Evolutionary conservation across 2,797 vertebrate species (phyloP).

Genomic region (Mormyrus hasselquistii): DNA sequence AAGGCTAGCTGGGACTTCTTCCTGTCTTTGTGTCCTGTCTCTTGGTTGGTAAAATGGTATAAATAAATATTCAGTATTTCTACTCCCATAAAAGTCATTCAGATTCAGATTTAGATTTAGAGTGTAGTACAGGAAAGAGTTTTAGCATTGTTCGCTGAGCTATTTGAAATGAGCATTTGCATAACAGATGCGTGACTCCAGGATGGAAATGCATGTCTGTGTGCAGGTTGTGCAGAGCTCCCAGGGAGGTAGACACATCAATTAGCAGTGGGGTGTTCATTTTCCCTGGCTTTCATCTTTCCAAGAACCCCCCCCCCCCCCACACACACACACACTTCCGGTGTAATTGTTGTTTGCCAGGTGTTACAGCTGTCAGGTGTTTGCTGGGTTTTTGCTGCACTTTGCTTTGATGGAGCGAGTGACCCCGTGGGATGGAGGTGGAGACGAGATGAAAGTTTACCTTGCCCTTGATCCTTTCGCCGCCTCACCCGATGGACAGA

Average conservation of each 20-base stretch:
- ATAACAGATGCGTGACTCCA: neutral
- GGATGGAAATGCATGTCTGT: neutral
- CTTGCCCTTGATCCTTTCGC: neutral
- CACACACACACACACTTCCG: neutral
- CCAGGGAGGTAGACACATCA: neutral
- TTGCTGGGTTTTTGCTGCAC: neutral
- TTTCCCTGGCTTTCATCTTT: neutral
- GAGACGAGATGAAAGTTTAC: neutral
- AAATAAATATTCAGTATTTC: neutral
- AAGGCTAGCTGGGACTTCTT: neutral
- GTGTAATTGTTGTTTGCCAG: neutral
- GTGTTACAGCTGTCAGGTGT: slow-evolving; percentile 12
- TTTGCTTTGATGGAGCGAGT: neutral
- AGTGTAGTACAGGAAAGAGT: neutral
- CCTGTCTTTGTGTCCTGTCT: neutral
- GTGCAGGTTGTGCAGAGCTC: neutral
- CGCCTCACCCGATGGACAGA: neutral
- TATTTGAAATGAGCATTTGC: neutral
- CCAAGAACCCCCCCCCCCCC: neutral
- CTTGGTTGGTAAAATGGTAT: neutral
- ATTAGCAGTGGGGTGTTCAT: neutral
- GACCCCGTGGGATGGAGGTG: neutral
- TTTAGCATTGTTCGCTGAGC: neutral
- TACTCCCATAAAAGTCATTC: neutral
- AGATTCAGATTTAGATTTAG: neutral